Conservation (phyloP, 2,888 invertebrate species). For the Apotomis capreana region DNA sequence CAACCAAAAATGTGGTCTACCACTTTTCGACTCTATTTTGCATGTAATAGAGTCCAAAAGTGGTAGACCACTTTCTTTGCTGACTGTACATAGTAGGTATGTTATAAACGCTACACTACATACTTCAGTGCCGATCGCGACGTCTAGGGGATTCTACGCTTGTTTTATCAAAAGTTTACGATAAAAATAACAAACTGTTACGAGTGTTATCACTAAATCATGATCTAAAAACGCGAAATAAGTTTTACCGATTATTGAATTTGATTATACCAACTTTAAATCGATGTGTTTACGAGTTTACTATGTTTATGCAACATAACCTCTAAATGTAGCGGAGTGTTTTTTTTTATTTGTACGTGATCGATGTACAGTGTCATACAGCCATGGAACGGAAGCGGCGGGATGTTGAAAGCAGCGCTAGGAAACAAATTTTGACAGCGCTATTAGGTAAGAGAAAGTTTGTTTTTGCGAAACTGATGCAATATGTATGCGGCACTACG, state of each 20-base stretch:
- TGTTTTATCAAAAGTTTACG: not conserved
- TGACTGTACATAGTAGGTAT: too few species aligned
- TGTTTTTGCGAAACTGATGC: not conserved
- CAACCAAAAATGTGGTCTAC: too few species aligned
- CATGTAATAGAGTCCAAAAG: too few species aligned
- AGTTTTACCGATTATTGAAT: not conserved
- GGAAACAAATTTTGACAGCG: slow-evolving; percentile 64
- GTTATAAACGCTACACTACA: too few species aligned
- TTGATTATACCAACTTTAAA: not conserved
- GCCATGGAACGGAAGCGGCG: slow-evolving; percentile 55
- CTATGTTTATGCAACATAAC: slow-evolving; percentile 38
- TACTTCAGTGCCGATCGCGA: slow-evolving; percentile 2
- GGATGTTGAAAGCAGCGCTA: slow-evolving; percentile 55
- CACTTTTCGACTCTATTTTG: too few species aligned
- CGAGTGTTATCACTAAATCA: slow-evolving; percentile 26
- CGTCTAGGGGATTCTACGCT: slow-evolving; percentile 2
- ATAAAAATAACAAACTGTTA: slow-evolving; percentile 5
- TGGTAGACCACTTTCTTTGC: too few species aligned
- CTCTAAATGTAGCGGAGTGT: slow-evolving; percentile 28
- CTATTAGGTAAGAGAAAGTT: slow-evolving; percentile 60
- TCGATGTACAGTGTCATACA: slow-evolving; percentile 19
- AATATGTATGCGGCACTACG: too few species aligned
- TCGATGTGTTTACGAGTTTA: not conserved
- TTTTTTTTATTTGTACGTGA: slow-evolving; percentile 22
- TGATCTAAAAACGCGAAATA: slow-evolving; percentile 5